These are phyloP conservation scores for Podarcis siculus DNA, from an alignment of 2,797 vertebrate genomes.

Conservation along the genomic window DNA sequence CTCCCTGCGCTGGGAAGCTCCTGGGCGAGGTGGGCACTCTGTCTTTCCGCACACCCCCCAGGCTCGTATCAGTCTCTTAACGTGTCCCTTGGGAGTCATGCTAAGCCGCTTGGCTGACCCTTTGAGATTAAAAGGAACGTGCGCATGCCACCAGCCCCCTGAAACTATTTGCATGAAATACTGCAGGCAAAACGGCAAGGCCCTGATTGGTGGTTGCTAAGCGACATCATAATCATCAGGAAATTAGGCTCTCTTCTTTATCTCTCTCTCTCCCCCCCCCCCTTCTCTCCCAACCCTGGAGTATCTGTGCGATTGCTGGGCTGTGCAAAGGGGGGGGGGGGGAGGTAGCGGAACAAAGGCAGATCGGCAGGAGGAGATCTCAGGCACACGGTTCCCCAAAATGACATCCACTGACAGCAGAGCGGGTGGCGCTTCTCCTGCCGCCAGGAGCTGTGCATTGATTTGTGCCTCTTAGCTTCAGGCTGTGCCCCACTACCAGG, in stretches of 20 bases:
- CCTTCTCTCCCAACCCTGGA: constrained; percentile 37
- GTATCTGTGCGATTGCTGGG: constrained; percentile 66
- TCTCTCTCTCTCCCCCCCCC: neutral
- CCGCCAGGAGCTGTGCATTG: neutral
- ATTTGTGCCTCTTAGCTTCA: no score
- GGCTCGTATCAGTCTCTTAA: constrained; percentile 64
- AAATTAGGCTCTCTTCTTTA: constrained; percentile 73
- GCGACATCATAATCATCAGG: constrained; percentile 77
- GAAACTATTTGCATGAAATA: constrained; percentile 79
- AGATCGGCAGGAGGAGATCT: constrained; percentile 64
- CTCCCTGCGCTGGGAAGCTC: neutral
- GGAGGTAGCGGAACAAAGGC: constrained; percentile 75
- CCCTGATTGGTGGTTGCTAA: constrained; percentile 75
- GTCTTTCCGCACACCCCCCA: neutral
- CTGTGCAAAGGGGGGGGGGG: constrained; percentile 60
- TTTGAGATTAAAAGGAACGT: constrained; percentile 24
- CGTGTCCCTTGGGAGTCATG: constrained; percentile 64
- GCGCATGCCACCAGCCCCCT: constrained; percentile 57
- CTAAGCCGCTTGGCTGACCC: constrained; percentile 71
- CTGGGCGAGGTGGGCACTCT: neutral
- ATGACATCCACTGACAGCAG: constrained; percentile 45
- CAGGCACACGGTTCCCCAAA: constrained; percentile 58
- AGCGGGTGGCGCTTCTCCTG: neutral
- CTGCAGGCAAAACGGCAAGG: constrained; percentile 70
- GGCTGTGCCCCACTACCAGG: neutral